phyloP scores from a whole-genome alignment of 2,888 invertebrate species.

The Eremobia ochroleuca region DNA sequence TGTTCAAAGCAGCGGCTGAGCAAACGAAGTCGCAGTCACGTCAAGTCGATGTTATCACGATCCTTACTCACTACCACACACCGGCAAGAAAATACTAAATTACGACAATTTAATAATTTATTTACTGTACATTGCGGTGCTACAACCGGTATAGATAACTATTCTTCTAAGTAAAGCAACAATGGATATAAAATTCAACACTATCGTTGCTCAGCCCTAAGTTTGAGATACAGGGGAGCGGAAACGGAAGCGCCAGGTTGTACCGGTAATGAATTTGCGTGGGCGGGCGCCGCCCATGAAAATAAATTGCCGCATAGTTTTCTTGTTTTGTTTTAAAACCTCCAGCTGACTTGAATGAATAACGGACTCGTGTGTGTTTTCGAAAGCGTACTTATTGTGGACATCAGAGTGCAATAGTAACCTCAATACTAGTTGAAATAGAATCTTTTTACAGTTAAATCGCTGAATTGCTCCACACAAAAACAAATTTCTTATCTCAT shows the following conservation, averaged over 20 bases:
- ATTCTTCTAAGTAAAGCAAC: constrained; percentile 55
- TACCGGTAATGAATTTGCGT: constrained; percentile 89
- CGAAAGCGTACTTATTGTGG: constrained; percentile 31
- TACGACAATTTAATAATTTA: background rate
- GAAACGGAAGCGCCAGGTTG: constrained; percentile 89
- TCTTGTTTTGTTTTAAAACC: constrained; percentile 85
- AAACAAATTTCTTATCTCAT: constrained; percentile 48
- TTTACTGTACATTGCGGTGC: constrained; percentile 33
- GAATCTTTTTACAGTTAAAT: constrained; percentile 24
- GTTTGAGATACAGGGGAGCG: constrained; percentile 70
- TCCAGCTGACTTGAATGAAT: constrained; percentile 80
- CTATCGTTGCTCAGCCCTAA: constrained; percentile 41
- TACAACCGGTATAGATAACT: background rate
- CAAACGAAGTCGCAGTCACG: constrained; percentile 86
- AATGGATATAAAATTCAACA: constrained; percentile 62
- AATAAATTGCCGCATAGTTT: constrained; percentile 85
- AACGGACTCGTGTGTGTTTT: constrained; percentile 69
- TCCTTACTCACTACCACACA: constrained; percentile 67
- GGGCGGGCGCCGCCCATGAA: constrained; percentile 86
- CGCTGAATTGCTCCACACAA: constrained; percentile 28
- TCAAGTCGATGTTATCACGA: constrained; percentile 83
- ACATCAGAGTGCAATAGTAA: constrained; percentile 29
- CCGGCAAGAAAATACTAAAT: background rate
- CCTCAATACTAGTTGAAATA: constrained; percentile 27
- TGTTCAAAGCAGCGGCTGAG: constrained; percentile 83